phyloP scores from a whole-genome alignment of 2,888 invertebrate species.

The Lissonota sp. region DNA sequence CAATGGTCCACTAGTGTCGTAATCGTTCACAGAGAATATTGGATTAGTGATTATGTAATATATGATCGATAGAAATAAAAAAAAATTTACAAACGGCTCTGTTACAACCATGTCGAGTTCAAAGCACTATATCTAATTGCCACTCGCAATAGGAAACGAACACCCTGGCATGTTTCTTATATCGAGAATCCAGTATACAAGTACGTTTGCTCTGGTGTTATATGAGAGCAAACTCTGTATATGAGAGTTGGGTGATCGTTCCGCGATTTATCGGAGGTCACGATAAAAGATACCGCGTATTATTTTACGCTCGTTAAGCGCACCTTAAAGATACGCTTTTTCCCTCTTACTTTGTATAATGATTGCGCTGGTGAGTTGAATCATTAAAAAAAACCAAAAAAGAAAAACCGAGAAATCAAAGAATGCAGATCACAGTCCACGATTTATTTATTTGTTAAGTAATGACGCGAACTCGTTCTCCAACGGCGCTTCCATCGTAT shows the following conservation, averaged over 20 bases:
- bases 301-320: constrained; percentile 33
- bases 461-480: neutral
- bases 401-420: neutral
- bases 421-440: neutral
- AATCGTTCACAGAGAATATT: too few relatives aligned
- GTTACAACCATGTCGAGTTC: too few relatives aligned
- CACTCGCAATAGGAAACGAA: too few relatives aligned
- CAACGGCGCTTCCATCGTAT: neutral
- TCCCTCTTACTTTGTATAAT: neutral
- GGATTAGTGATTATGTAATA: too few relatives aligned
- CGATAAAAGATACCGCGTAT: constrained; percentile 29
- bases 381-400: constrained; percentile 18
- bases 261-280: constrained; percentile 37
- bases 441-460: neutral
- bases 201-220: too few relatives aligned
- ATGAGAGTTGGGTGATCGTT: constrained; percentile 48
- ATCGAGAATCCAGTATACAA: too few relatives aligned
- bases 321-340: neutral
- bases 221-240: too few relatives aligned
- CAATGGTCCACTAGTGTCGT: neutral
- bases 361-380: constrained; percentile 36
- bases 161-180: too few relatives aligned
- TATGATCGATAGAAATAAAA: too few relatives aligned
- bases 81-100: too few relatives aligned
- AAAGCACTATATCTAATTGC: too few relatives aligned